A percentile compares a stretch with the other conserved stretches of the same genome.
Evolutionary conservation across 2,888 invertebrate species (phyloP).

Genomic region (Trichogramma dendrolimi): DNA sequence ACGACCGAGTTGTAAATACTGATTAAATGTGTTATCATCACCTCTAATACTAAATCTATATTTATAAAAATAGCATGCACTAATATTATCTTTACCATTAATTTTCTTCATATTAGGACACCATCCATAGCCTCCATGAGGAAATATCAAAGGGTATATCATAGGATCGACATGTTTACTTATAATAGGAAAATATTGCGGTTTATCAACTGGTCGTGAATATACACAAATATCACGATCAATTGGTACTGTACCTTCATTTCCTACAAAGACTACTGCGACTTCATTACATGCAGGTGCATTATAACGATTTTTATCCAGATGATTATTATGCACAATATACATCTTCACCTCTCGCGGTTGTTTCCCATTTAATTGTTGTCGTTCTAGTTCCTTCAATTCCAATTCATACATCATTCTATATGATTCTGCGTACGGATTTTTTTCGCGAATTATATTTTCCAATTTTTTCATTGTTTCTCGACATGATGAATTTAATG

Average conservation of each 20-base stretch:
- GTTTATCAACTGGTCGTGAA: slow-evolving; percentile 9
- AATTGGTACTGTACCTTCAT: slow-evolving; percentile 22
- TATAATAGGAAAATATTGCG: slow-evolving; percentile 8
- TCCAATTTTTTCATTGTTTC: no score
- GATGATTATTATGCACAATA: neutral
- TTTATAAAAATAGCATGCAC: neutral
- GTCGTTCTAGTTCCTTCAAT: neutral
- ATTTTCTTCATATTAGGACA: neutral
- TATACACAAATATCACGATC: slow-evolving; percentile 24
- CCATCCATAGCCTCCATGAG: slow-evolving; percentile 1
- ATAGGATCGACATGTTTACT: slow-evolving; percentile 8
- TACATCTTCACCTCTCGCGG: no score
- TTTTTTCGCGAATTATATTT: neutral
- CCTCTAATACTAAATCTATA: slow-evolving; percentile 3
- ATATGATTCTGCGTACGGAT: slow-evolving; percentile 6
- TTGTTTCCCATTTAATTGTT: neutral
- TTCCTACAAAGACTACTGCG: slow-evolving; percentile 18
- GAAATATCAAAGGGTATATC: slow-evolving; percentile 2
- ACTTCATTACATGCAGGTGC: slow-evolving; percentile 24
- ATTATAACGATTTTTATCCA: slow-evolving; percentile 6
- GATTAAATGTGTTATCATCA: slow-evolving; percentile 4
- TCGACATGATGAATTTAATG: slow-evolving; percentile 12
- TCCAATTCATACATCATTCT: slow-evolving; percentile 14
- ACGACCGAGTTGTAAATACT: neutral
- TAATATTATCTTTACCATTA: neutral